Base-by-base conservation (phyloP, 2,113 vertebrate genomes). In the Myodes glareolus region DNA sequence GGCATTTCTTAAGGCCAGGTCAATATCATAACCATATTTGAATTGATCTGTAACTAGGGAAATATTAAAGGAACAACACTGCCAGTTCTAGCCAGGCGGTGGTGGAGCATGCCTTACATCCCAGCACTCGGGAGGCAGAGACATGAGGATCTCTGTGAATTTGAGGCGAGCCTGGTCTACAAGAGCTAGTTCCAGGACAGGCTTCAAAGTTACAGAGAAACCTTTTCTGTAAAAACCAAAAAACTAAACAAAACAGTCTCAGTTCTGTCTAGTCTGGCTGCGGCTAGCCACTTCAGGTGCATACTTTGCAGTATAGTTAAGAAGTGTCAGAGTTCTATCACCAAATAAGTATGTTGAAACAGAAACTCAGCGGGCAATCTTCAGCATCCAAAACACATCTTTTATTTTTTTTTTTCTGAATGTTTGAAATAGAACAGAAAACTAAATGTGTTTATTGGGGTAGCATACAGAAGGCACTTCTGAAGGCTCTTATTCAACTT, bases 241-340 rank as follows among this genome's bases (percentile, higher is more conserved):
- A 50, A 19, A 58, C 55, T 21, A 58, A 58, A 58, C 55, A 58
- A 58, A 58, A 58, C 5, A 65, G 45, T 82, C 1, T 17, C 82
- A n/a, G 3, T 19, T 17, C 7, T 65, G 0, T 39, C 47, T 86
- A 70, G 42, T 0, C 2, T 78, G 6, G 36, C 5, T n/a, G 1
- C 3, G 33, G 2, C 2, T 12, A 90, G 4, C 1, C 39, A 61
- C 17, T 2, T 2, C 16, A 13, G 50, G 63, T 11, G 45, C 4
- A 45, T 3, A 0, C 10, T 16, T 68, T 39, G 13, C 12, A 12
- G 2, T 39, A 1, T 4, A 21, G 12, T 1, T 19, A 27, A 92
- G 21, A 61, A 7, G 31, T 21, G 19, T 42, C 21, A 45, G 2
- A 61, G 33, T 58, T 82, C 21, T 58, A 31, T 65, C 14, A 23